phyloP scores from a whole-genome alignment of 2,888 invertebrate species.

The Chalcosyrphus nemorum region DNA sequence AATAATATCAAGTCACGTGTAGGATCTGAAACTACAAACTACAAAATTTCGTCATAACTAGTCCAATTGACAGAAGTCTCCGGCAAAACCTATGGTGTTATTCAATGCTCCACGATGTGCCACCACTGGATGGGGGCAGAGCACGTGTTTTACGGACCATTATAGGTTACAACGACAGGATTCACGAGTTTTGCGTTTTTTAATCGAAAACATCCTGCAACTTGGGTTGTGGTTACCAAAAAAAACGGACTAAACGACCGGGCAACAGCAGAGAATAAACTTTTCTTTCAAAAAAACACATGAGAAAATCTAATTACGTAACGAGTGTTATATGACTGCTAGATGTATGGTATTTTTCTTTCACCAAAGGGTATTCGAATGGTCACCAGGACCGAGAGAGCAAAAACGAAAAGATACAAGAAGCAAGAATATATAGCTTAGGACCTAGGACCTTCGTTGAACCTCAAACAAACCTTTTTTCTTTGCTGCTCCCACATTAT shows the following conservation, averaged over 20 bases:
- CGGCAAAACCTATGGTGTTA: not conserved
- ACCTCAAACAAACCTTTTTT: conserved; percentile 72
- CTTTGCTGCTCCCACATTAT: conserved; percentile 67
- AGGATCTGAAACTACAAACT: not conserved
- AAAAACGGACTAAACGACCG: conserved; percentile 45
- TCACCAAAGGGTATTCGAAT: not conserved
- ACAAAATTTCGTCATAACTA: conserved; percentile 40
- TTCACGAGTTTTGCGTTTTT: not conserved
- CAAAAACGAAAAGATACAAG: not conserved
- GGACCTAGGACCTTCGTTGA: no score
- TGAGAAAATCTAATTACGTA: conserved; percentile 72
- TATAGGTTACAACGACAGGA: conserved; percentile 60
- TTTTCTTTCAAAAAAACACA: conserved; percentile 71
- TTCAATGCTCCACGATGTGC: not conserved
- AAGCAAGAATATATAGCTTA: no score
- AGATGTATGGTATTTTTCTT: conserved; percentile 37
- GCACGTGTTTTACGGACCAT: conserved; percentile 58
- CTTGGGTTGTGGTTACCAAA: not conserved
- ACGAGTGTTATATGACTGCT: conserved; percentile 72
- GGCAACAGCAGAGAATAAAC: conserved; percentile 25
- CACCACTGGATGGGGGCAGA: not conserved
- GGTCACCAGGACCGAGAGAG: not conserved
- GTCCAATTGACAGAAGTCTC: conserved; percentile 30
- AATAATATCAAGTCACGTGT: conserved; percentile 60
- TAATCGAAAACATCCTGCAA: not conserved